Base-by-base conservation (phyloP, 2,888 invertebrate species). In the Artemia sinica region DNA sequence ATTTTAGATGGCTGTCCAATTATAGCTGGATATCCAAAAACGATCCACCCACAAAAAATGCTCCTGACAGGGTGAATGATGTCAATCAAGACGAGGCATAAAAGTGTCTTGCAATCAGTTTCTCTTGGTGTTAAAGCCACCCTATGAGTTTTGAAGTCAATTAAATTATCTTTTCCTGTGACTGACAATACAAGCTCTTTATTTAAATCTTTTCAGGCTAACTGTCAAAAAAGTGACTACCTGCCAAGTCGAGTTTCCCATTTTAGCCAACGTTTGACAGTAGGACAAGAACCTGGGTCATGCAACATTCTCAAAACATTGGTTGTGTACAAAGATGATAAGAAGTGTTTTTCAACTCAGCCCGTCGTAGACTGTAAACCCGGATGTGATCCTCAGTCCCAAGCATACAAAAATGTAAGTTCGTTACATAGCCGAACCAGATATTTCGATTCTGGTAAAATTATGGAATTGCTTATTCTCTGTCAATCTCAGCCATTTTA, bases 271-370 rank as follows among this genome's bases (percentile, higher is more conserved):
- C 12, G 63, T 18, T 2, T 10, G n/a, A 28, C n/a, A 58, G 12
- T 8, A 10, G 14, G 63, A 28, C 14, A 58, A 58, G 28, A 28
- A 58, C 14, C 63, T 18, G 28, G 63, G 49, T n/a, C 48, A 13
- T 69, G 69, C 69, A 69, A 65, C 13, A 66, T 14, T 18, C 50
- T 69, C 48, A 49, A 51, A 49, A 69, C 65, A 49, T 28, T 69
- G 12, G 50, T 66, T 28, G 65, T 69, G 41, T 65, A n/a, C 49
- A 58, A 51, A 14, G 66, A 49, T 49, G 65, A 49, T 14, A 69
- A 51, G 50, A 70, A 52, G 49, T 70, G 70, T 49, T 70, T 70
- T 52, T 70, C 70, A 9, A 66, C 68, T 7, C 51, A 58, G 28
- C 49, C 68, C 8, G 70, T 70, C 14, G 41, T 50, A 9, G 68